phyloP scores from a whole-genome alignment of 2,888 invertebrate species.

The Parascotia fuliginaria region DNA sequence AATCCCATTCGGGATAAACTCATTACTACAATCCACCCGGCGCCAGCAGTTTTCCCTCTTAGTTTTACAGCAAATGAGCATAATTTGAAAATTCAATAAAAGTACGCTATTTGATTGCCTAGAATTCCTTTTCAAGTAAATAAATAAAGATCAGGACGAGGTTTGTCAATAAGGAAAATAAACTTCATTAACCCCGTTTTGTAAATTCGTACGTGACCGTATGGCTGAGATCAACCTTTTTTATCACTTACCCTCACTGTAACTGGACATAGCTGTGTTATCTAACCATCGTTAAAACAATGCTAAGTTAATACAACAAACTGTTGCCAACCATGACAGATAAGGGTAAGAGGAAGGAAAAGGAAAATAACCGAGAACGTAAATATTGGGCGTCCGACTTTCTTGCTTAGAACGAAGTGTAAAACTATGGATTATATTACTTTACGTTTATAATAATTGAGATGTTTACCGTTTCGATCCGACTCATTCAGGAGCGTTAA shows the following conservation, averaged over 20 bases:
- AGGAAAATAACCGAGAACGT: too few relatives aligned
- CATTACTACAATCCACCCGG: too few relatives aligned
- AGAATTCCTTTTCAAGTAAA: background rate
- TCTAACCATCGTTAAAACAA: background rate
- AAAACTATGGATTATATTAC: too few relatives aligned
- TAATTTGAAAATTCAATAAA: background rate
- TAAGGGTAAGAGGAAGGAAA: too few relatives aligned
- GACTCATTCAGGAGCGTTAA: too few relatives aligned
- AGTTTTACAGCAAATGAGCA: background rate
- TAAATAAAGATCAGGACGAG: background rate
- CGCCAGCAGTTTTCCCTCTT: background rate
- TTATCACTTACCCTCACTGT: background rate
- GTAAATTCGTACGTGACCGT: background rate
- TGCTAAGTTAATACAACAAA: background rate
- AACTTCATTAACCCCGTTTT: background rate
- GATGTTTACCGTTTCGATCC: too few relatives aligned
- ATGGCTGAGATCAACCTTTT: background rate
- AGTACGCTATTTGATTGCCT: background rate
- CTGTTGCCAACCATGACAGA: too few relatives aligned
- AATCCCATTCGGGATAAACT: too few relatives aligned
- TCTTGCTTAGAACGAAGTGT: too few relatives aligned
- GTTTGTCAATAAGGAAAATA: conserved; percentile 1
- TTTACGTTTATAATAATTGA: too few relatives aligned
- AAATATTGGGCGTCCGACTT: too few relatives aligned
- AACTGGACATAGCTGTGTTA: background rate